Conservation (phyloP, 2,888 invertebrate genomes). For the Himalopsyche japonica region DNA sequence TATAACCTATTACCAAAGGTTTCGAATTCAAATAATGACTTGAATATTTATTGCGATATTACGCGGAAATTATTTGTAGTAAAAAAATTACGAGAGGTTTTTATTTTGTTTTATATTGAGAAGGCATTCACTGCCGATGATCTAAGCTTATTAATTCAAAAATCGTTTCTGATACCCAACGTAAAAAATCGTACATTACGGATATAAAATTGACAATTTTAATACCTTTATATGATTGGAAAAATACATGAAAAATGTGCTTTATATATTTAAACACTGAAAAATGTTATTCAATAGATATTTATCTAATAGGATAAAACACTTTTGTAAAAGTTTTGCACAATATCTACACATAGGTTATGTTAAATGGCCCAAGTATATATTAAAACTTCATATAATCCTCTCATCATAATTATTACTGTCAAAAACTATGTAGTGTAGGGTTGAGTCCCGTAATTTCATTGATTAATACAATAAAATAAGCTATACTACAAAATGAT, state of each 20-base stretch:
- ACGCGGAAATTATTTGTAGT: conserved; percentile 11
- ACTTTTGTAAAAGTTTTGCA: too few relatives aligned
- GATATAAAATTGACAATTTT: neutral
- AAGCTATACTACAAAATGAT: too few relatives aligned
- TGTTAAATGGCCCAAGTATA: too few relatives aligned
- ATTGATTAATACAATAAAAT: too few relatives aligned
- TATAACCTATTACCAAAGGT: conserved; percentile 7
- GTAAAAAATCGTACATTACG: neutral
- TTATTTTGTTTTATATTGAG: neutral
- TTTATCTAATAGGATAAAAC: too few relatives aligned
- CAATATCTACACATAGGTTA: too few relatives aligned
- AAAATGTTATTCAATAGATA: too few relatives aligned
- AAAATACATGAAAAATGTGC: neutral
- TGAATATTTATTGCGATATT: conserved; percentile 15
- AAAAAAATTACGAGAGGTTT: neutral
- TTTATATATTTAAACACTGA: too few relatives aligned
- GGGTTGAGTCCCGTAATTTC: too few relatives aligned
- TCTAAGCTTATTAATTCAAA: neutral
- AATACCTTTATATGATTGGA: neutral
- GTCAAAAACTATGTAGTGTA: too few relatives aligned
- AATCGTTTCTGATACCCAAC: neutral
- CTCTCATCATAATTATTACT: too few relatives aligned
- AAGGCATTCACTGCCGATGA: neutral
- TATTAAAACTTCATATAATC: too few relatives aligned
- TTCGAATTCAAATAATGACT: conserved; percentile 19